A percentile compares a stretch with the other conserved stretches of the same genome.
phyloP scores from a whole-genome alignment of 1,140 invertebrate genomes.

The Eumeta japonica region DNA sequence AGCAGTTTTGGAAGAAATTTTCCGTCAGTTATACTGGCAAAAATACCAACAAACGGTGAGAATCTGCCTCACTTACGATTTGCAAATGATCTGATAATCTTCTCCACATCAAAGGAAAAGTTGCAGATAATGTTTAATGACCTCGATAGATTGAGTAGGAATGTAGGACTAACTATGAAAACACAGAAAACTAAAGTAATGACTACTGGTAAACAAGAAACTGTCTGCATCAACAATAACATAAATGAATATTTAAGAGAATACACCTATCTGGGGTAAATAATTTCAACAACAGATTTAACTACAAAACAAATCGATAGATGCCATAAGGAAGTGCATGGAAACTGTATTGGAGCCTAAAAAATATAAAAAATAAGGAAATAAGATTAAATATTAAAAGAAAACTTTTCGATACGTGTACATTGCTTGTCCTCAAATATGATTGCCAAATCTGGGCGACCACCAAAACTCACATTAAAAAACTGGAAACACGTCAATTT shows the following conservation, averaged over 20 bases:
- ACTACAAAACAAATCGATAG: no score
- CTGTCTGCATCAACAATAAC: no score
- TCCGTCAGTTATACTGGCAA: slow-evolving; percentile 12
- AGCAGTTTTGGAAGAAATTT: slow-evolving; percentile 7
- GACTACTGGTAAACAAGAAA: slow-evolving; percentile 14
- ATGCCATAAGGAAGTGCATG: slow-evolving; percentile 11
- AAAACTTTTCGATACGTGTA: slow-evolving; percentile 14
- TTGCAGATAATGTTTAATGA: no score
- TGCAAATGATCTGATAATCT: slow-evolving; percentile 20
- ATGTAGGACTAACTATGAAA: slow-evolving; percentile 12
- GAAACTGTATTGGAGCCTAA: slow-evolving; percentile 17
- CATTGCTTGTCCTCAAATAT: slow-evolving; percentile 18
- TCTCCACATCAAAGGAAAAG: slow-evolving; percentile 9
- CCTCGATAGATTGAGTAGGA: slow-evolving; percentile 7
- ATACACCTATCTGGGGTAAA: no score
- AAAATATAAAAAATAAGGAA: slow-evolving; percentile 15
- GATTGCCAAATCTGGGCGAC: slow-evolving; percentile 10
- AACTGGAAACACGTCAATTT: slow-evolving; percentile 9
- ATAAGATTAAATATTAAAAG: slow-evolving; percentile 12
- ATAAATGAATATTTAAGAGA: no score
- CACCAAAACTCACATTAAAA: no score
- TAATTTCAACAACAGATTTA: no score
- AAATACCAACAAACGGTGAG: slow-evolving; percentile 14
- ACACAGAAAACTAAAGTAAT: slow-evolving; percentile 16
- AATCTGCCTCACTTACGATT: slow-evolving; percentile 22